Evolutionary conservation across 2,113 vertebrate species (phyloP).

Genomic region (Pelvicachromis taeniatus): DNA sequence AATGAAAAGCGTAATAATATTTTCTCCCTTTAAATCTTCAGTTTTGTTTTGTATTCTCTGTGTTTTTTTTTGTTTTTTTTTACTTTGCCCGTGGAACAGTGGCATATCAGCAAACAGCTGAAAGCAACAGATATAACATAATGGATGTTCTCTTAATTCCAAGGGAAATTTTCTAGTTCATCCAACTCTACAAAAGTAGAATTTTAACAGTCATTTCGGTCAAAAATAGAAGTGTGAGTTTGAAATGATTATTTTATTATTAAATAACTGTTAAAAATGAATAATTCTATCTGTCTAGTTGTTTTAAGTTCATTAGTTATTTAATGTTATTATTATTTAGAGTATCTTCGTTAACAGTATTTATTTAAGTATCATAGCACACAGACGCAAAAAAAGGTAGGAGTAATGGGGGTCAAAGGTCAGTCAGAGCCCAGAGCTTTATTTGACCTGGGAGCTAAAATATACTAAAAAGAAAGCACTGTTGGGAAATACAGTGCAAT

Average conservation of each 20-base stretch:
- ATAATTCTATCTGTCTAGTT: neutral
- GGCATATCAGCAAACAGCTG: too few species aligned
- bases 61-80: neutral
- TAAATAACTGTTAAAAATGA: neutral
- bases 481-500: neutral
- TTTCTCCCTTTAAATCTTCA: neutral
- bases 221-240: neutral
- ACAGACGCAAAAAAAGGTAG: neutral
- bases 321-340: neutral
- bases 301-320: neutral
- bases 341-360: neutral
- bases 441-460: neutral
- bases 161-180: neutral
- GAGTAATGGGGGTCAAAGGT: neutral
- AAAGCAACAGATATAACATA: neutral
- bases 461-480: neutral
- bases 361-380: neutral
- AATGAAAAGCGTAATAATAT: neutral
- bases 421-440: neutral
- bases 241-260: neutral
- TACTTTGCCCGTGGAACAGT: neutral
- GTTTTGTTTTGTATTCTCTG: too few species aligned
- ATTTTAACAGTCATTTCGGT: neutral
- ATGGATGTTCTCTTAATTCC: neutral
- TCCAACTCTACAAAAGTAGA: neutral